Percentiles rank a stretch among this genome's conserved stretches.
These are phyloP conservation scores for Todiramphus chloris DNA, from an alignment of 2,113 vertebrate genomes.

Conservation along the genomic window DNA sequence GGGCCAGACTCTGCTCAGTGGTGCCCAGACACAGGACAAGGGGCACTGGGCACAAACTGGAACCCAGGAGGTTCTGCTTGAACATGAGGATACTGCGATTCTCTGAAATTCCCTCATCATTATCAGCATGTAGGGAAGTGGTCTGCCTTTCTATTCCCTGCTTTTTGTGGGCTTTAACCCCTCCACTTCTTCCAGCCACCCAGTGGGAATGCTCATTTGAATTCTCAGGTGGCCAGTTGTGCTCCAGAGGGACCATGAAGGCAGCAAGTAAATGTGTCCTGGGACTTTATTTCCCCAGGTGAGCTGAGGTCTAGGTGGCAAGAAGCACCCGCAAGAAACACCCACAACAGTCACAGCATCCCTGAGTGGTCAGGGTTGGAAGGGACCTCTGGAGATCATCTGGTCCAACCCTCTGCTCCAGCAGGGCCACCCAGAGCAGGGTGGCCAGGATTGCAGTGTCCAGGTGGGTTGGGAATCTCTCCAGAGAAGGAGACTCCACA, in stretches of 20 bases:
- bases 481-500: too few species aligned
- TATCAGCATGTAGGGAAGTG: fast-evolving
- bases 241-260: not conserved
- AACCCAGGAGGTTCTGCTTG: too few species aligned
- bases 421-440: too few species aligned
- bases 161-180: not conserved
- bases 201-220: fast-evolving
- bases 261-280: not conserved
- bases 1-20: too few species aligned
- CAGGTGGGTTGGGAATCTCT: too few species aligned
- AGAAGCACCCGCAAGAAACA: not conserved
- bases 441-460: too few species aligned
- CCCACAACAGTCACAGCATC: not conserved
- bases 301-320: not conserved
- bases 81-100: too few species aligned
- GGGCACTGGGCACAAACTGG: too few species aligned
- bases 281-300: fast-evolving
- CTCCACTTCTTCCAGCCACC: not conserved
- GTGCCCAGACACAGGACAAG: too few species aligned
- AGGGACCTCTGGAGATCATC: too few species aligned
- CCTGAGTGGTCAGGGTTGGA: too few species aligned
- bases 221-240: not conserved
- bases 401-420: too few species aligned
- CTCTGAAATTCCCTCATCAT: fast-evolving
- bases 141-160: not conserved